Evolutionary conservation across 2,888 invertebrate species (phyloP), one percentile per base, ranked within the genome.

Genomic region (Tipula vernalis): DNA sequence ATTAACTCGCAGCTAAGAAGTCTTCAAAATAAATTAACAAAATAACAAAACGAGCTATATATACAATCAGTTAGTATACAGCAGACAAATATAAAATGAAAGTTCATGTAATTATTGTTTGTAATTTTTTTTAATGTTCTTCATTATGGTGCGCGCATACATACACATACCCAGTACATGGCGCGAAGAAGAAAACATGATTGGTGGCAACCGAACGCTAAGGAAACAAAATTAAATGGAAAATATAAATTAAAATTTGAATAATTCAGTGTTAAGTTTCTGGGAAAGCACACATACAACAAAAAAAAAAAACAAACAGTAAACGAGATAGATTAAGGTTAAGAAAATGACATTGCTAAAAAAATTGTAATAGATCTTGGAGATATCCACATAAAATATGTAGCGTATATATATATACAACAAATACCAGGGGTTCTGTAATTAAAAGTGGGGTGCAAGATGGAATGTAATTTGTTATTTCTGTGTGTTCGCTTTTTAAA

Each of bases 191-290:
- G 10, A 28, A 12, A 28, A 28, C 28, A 12, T 71, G 71, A 10
- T 28, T 28, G 28, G 51, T 51, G n/a, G 51, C 51, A 51, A 15
- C 51, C 5, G 4, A 13, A 47, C 0, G 51, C 51, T 10, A 71
- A 71, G 10, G 71, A 71, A 71, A 3, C 28, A 71, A 71, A 71
- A 71, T 71, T 71, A 71, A 71, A 71, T 71, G 71, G 8, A 71
- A 71, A 71, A 71, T 71, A 71, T 71, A 71, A 71, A 71, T 71
- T 71, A 71, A 71, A 71, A 71, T 71, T 71, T 71, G 71, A 71
- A 71, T 71, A 71, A 71, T 71, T 71, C 71, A 71, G 71, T 71
- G 71, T 71, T 71, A 71, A 71, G 28, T 28, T 28, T 28, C 28
- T 71, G 71, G 71, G 71, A 10, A 39, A 39, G 39, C 28, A 28